phyloP scores from a whole-genome alignment of 2,888 invertebrate genomes.

The Caenorhabditis sp. region DNA sequence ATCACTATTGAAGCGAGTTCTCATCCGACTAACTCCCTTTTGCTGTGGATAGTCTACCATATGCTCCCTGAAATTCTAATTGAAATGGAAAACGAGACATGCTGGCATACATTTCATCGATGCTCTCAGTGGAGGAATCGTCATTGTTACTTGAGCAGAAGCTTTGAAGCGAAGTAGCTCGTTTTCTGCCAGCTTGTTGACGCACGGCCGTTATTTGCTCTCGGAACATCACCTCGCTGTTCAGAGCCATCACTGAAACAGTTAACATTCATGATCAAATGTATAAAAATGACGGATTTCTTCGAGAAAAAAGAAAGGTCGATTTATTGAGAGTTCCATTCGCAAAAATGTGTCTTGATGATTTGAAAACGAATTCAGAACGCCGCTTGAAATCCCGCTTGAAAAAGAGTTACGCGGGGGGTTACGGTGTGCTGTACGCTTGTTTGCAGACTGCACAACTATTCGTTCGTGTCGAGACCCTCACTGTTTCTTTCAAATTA shows the following conservation, averaged over 20 bases:
- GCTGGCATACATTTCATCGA: conserved; percentile 42
- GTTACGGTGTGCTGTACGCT: not conserved
- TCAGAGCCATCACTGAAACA: conserved; percentile 47
- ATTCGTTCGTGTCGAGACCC: not conserved
- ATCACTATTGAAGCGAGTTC: conserved; percentile 64
- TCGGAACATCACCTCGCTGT: conserved; percentile 57
- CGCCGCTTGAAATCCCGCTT: not conserved
- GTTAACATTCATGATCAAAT: not conserved
- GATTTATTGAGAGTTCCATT: no score
- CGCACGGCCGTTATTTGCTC: conserved; percentile 60
- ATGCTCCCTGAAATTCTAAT: conserved; percentile 32
- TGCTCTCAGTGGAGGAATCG: conserved; percentile 52
- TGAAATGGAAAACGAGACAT: not conserved
- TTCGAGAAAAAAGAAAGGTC: no score
- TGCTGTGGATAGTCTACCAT: conserved; percentile 63
- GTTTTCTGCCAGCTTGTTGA: conserved; percentile 46
- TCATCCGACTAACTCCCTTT: conserved; percentile 56
- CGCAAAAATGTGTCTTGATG: not conserved
- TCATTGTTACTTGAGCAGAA: conserved; percentile 58
- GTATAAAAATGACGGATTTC: not conserved
- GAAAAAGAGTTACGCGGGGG: conserved; percentile 1
- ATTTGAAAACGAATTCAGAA: not conserved
- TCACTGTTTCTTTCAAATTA: not conserved
- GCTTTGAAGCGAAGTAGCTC: conserved; percentile 61
- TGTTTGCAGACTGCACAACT: not conserved